A percentile compares a stretch with the other conserved stretches of the same genome.
Conservation (phyloP, 1,140 invertebrate genomes). For the Ridgeia piscesae region DNA sequence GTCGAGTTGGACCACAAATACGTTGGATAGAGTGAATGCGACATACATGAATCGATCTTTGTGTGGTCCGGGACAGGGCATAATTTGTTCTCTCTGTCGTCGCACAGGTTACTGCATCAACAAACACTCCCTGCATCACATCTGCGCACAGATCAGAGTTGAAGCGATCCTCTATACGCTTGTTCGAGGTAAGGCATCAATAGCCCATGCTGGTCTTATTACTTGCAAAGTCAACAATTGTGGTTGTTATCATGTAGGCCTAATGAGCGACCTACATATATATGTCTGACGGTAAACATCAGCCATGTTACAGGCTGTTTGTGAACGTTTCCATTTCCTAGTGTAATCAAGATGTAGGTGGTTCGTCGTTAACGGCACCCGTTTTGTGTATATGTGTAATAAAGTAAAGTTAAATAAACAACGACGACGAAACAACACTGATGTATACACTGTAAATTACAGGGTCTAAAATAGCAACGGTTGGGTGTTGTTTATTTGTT, state of each 20-base stretch:
- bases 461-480: not conserved
- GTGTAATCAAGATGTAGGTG: not conserved
- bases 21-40: not conserved
- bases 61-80: not conserved
- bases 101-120: constrained; percentile 25
- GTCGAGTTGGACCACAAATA: not conserved
- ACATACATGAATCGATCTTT: not conserved
- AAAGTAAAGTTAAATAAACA: not conserved
- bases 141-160: constrained; percentile 19
- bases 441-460: not conserved
- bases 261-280: not conserved
- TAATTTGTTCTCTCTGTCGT: not conserved
- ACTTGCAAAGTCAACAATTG: not conserved
- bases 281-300: not conserved
- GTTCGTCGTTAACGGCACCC: not conserved
- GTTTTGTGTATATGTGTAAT: too few species aligned
- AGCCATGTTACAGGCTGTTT: not conserved
- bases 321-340: not conserved
- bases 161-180: constrained; percentile 24
- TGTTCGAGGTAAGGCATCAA: constrained; percentile 23
- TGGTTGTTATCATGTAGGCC: not conserved
- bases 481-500: not conserved
- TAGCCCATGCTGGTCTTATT: not conserved
- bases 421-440: not conserved
- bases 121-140: constrained; percentile 9